Conservation (phyloP, 2,888 invertebrate genomes). For the Zelleria hepariella region DNA sequence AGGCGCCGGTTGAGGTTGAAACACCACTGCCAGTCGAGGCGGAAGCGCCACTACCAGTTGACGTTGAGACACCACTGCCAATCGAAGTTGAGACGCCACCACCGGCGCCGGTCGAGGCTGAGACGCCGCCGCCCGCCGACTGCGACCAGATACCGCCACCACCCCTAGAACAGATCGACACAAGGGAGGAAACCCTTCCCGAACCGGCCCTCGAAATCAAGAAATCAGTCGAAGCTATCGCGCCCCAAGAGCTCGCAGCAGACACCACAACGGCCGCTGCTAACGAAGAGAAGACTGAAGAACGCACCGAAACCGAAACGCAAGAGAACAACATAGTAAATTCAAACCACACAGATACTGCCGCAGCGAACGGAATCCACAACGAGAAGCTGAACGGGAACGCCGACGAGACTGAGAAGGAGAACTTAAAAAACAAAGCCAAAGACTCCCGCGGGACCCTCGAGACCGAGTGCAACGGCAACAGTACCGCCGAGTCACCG, state of each 20-base stretch:
- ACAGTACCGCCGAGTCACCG: constrained; percentile 27
- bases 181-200: background rate
- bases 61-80: background rate
- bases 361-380: constrained; percentile 9
- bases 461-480: constrained; percentile 28
- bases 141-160: background rate
- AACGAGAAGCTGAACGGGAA: constrained; percentile 16
- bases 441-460: constrained; percentile 28
- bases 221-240: constrained; percentile 14
- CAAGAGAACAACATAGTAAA: constrained; percentile 7
- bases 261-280: background rate
- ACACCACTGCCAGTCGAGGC: background rate
- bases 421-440: constrained; percentile 30
- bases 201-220: constrained; percentile 16
- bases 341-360: constrained; percentile 22
- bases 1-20: background rate
- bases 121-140: background rate
- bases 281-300: background rate
- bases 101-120: background rate
- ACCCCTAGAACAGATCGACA: background rate
- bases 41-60: background rate
- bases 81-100: background rate
- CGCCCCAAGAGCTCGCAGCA: background rate
- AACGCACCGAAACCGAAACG: constrained; percentile 3
- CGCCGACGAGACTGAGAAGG: constrained; percentile 19